Evolutionary conservation across 2,113 vertebrate species (phyloP).

Genomic region (Silurus meridionalis): DNA sequence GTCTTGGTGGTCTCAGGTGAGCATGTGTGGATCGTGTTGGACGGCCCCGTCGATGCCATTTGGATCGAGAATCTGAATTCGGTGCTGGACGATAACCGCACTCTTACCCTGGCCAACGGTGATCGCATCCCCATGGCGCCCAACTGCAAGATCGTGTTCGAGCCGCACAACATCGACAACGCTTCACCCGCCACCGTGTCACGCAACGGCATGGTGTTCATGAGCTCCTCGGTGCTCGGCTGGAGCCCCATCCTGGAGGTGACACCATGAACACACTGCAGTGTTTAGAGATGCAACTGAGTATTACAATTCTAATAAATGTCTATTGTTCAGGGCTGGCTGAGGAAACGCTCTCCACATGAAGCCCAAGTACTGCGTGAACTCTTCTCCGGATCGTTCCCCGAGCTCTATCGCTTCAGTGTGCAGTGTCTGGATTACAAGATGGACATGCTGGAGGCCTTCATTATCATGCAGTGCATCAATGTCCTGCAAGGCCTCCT

Average conservation of each 20-base stretch:
- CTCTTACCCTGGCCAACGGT: constrained; percentile 91
- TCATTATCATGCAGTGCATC: constrained; percentile 88
- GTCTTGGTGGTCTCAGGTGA: constrained; percentile 75
- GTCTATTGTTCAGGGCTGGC: constrained; percentile 77
- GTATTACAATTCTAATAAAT: too few species aligned
- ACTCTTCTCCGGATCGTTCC: constrained; percentile 83
- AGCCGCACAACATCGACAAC: constrained; percentile 96
- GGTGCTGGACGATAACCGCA: constrained; percentile 94
- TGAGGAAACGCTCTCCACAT: constrained; percentile 77
- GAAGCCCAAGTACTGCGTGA: constrained; percentile 80
- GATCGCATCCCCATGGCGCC: constrained; percentile 96
- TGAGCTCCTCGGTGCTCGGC: constrained; percentile 92
- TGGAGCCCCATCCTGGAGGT: constrained; percentile 97
- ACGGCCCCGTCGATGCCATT: constrained; percentile 96
- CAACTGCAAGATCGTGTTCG: constrained; percentile 93
- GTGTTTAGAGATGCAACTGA: too few species aligned
- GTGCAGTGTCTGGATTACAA: constrained; percentile 83
- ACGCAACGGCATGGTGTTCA: constrained; percentile 97
- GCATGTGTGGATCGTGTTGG: constrained; percentile 95
- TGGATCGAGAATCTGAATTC: constrained; percentile 99
- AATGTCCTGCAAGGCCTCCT: constrained; percentile 92
- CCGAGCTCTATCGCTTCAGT: constrained; percentile 81
- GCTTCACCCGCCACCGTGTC: constrained; percentile 96
- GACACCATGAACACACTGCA: constrained; percentile 26
- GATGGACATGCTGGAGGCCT: constrained; percentile 89